Conservation (phyloP, 2,888 invertebrate genomes). For the Allacma fusca region DNA sequence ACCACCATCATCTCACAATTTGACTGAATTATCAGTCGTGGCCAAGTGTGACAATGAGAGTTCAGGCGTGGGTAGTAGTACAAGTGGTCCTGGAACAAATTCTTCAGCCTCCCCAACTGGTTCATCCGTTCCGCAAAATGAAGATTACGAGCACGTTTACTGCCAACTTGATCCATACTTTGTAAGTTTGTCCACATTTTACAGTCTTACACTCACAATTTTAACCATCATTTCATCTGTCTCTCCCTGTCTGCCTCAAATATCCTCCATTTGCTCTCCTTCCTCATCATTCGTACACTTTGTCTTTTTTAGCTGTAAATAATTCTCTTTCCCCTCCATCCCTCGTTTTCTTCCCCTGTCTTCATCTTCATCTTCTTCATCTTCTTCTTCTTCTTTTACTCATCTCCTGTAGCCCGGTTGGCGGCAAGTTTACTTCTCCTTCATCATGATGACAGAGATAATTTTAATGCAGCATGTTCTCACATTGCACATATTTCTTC, state of each 20-base stretch:
- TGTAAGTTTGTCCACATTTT: constrained; percentile 52
- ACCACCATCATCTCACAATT: constrained; percentile 20
- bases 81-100: constrained; percentile 53
- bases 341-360: not conserved
- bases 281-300: constrained; percentile 1
- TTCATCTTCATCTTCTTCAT: not conserved
- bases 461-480: constrained; percentile 12
- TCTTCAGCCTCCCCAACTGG: constrained; percentile 59
- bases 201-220: constrained; percentile 17
- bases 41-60: constrained; percentile 58
- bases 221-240: constrained; percentile 19
- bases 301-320: constrained; percentile 22
- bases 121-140: constrained; percentile 55
- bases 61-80: constrained; percentile 56
- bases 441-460: constrained; percentile 27
- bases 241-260: constrained; percentile 13
- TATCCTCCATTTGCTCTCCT: not conserved
- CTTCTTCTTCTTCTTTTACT: not conserved
- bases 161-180: constrained; percentile 61
- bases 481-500: constrained; percentile 7
- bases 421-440: constrained; percentile 4
- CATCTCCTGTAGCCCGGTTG: not conserved
- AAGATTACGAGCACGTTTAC: constrained; percentile 61
- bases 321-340: constrained; percentile 4
- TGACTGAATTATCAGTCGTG: constrained; percentile 54